These are phyloP conservation scores for Phymastichus coffea DNA, from an alignment of 1,140 invertebrate species.

Conservation along the genomic window DNA sequence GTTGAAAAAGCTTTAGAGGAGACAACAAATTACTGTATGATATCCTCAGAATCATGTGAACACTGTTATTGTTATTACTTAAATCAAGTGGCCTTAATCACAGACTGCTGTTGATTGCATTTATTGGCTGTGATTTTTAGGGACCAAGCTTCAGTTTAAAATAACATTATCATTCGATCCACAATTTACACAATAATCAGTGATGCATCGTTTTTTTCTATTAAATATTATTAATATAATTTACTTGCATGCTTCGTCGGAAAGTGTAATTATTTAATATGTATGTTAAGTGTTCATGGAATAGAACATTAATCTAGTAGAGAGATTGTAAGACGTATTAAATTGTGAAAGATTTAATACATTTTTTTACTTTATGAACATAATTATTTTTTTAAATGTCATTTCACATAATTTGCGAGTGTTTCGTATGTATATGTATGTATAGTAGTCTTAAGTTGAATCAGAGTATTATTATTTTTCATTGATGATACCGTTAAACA, in stretches of 20 bases:
- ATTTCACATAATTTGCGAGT: neutral
- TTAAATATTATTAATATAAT: too few relatives aligned
- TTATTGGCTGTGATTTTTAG: conserved; percentile 58
- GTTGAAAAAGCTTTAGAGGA: neutral
- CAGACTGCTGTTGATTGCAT: conserved; percentile 54
- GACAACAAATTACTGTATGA: conserved; percentile 11
- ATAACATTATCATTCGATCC: neutral
- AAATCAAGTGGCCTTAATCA: conserved; percentile 51
- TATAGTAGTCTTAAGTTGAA: neutral
- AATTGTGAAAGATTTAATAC: too few relatives aligned
- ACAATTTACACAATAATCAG: neutral
- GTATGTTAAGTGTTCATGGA: too few relatives aligned
- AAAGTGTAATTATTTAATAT: too few relatives aligned
- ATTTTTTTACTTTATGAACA: conserved; percentile 14
- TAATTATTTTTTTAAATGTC: neutral
- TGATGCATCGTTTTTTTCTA: neutral
- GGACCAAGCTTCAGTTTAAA: conserved; percentile 45
- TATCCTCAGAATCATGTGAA: conserved; percentile 14
- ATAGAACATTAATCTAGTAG: too few relatives aligned
- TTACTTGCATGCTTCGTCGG: too few relatives aligned
- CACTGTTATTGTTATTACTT: conserved; percentile 20
- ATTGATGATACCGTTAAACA: neutral
- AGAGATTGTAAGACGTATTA: too few relatives aligned
- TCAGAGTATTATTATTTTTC: conserved; percentile 10
- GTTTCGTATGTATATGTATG: neutral